A percentile compares a stretch with the other conserved stretches of the same genome.
Evolutionary conservation across 2,888 invertebrate species (phyloP).

Genomic region (Rhopalosiphum nymphaeae): DNA sequence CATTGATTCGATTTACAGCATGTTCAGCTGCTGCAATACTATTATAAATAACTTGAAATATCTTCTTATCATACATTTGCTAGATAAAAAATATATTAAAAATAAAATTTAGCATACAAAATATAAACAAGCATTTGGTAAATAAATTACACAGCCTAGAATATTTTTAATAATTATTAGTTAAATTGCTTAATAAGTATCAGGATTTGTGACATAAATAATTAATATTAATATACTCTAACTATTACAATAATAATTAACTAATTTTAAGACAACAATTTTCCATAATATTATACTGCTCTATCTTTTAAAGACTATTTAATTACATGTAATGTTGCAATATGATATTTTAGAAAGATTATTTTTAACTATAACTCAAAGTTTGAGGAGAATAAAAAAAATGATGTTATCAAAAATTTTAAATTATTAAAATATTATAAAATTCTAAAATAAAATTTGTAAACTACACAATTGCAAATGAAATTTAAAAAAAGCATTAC

Average conservation of each 20-base stretch:
- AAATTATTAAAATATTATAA: not conserved
- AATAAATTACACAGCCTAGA: not conserved
- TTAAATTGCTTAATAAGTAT: not conserved
- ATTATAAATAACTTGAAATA: conserved; percentile 73
- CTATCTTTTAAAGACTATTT: not conserved
- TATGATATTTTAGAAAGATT: not conserved
- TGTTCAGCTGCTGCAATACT: conserved; percentile 79
- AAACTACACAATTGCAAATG: not conserved
- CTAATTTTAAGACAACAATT: too few species aligned
- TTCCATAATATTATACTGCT: not conserved
- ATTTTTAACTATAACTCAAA: not conserved
- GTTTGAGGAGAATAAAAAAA: not conserved
- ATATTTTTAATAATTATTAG: not conserved
- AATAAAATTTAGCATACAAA: conserved; percentile 57
- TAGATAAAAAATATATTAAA: conserved; percentile 72
- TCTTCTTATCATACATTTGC: conserved; percentile 72
- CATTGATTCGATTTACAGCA: conserved; percentile 87
- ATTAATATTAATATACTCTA: too few species aligned
- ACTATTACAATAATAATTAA: too few species aligned
- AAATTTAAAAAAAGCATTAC: not conserved
- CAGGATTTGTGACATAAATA: not conserved
- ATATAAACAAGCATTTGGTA: not conserved
- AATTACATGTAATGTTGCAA: not conserved
- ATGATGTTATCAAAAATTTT: not conserved
- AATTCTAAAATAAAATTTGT: not conserved